Percentiles rank a stretch among this genome's conserved stretches.
Evolutionary conservation across 2,888 invertebrate genomes (phyloP).

Genomic region (Vesta saturnalis): DNA sequence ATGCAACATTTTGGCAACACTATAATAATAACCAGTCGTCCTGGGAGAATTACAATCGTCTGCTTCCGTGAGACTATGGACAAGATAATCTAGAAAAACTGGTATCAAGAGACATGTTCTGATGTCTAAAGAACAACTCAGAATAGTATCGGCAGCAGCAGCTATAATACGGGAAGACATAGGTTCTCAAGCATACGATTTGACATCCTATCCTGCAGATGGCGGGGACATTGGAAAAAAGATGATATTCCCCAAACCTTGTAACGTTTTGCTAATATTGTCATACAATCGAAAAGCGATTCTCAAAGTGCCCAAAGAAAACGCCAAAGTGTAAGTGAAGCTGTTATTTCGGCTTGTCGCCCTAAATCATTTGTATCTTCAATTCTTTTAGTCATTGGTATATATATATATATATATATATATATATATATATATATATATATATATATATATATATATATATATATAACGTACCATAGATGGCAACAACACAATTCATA

Average conservation of each 20-base stretch:
- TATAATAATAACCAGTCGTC: too few relatives aligned
- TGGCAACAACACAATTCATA: constrained; percentile 10
- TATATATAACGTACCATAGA: constrained; percentile 4
- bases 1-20: too few relatives aligned
- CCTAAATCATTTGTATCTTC: too few relatives aligned
- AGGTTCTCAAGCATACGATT: too few relatives aligned
- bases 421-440: constrained; percentile 3
- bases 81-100: constrained; percentile 13
- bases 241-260: constrained; percentile 8
- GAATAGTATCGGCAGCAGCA: constrained; percentile 17
- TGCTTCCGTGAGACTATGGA: constrained; percentile 15
- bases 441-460: background rate
- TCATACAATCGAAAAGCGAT: too few relatives aligned
- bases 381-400: too few relatives aligned
- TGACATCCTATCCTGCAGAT: constrained; percentile 13
- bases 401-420: too few relatives aligned
- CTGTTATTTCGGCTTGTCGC: too few relatives aligned
- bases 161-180: constrained; percentile 18
- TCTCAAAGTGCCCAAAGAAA: too few relatives aligned
- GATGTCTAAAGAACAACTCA: too few relatives aligned
- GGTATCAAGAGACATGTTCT: constrained; percentile 14
- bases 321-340: too few relatives aligned
- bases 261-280: too few relatives aligned
- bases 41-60: constrained; percentile 12
- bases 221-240: constrained; percentile 8